Evolutionary conservation across 2,888 invertebrate species (phyloP).

Genomic region (Hirtodrosophila trivittata): DNA sequence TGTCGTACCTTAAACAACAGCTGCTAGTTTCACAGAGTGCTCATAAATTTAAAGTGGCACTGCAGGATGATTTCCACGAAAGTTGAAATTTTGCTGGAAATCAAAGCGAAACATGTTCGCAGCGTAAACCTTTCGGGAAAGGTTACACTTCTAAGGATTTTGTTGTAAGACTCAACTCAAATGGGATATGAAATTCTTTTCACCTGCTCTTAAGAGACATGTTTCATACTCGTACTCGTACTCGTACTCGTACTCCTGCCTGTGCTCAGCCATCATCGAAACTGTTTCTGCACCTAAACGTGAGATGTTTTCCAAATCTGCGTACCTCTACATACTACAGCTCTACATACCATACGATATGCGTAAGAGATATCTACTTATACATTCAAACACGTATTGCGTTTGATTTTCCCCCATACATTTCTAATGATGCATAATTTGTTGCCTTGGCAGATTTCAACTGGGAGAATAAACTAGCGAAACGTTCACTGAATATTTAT

Average conservation of each 20-base stretch:
- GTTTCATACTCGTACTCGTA: no score
- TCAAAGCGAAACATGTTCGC: no score
- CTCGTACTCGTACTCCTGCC: no score
- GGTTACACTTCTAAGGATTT: no score
- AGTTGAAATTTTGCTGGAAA: not conserved
- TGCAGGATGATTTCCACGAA: not conserved
- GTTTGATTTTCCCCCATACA: slow-evolving; percentile 6
- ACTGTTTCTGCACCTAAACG: not conserved
- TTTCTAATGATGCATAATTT: slow-evolving; percentile 15
- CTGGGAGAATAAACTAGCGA: not conserved
- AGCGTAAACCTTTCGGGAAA: no score
- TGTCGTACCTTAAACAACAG: not conserved
- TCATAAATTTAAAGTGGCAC: not conserved
- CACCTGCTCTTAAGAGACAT: not conserved
- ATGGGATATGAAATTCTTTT: not conserved
- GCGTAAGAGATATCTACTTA: not conserved
- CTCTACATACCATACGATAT: not conserved
- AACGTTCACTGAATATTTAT: not conserved
- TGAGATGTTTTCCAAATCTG: slow-evolving; percentile 1
- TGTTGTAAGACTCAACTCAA: no score
- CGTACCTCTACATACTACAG: not conserved
- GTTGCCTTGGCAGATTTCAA: not conserved
- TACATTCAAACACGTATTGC: not conserved
- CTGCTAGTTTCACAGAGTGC: not conserved
- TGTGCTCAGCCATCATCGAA: not conserved